Conservation (phyloP, 2,797 vertebrate species). For the Eurystomus glaucurus region DNA sequence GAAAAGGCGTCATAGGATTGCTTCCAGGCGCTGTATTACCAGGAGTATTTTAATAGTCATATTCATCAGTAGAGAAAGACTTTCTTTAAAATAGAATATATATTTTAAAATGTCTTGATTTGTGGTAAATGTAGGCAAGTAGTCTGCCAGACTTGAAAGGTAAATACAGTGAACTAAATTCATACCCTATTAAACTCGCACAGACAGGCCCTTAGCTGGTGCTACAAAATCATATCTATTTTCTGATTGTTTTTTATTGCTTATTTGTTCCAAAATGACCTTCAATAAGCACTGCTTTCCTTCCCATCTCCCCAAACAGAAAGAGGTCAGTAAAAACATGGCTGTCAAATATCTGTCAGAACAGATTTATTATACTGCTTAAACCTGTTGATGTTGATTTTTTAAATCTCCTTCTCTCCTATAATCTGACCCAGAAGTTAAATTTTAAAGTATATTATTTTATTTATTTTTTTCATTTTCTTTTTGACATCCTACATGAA, state of each 20-base stretch:
- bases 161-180: conserved; percentile 22
- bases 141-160: background rate
- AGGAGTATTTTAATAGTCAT: background rate
- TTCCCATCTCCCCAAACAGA: conserved; percentile 47
- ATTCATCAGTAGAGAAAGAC: background rate
- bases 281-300: conserved; percentile 54
- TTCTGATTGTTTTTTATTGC: conserved; percentile 61
- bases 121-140: background rate
- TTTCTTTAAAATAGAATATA: background rate
- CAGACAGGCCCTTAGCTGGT: background rate
- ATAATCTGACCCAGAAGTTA: conserved; percentile 66
- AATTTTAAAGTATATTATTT: conserved; percentile 9
- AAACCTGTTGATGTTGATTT: conserved; percentile 49
- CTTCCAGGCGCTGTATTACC: background rate
- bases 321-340: conserved; percentile 64
- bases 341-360: conserved; percentile 75
- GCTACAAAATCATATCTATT: background rate
- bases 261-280: conserved; percentile 51
- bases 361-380: conserved; percentile 72
- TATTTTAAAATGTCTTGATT: background rate
- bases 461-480: conserved; percentile 3
- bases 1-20: background rate
- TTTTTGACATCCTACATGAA: conserved; percentile 57
- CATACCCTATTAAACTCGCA: background rate
- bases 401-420: conserved; percentile 30